Evolutionary conservation across 2,888 invertebrate species (phyloP).

Genomic region (Platycnemis pennipes): DNA sequence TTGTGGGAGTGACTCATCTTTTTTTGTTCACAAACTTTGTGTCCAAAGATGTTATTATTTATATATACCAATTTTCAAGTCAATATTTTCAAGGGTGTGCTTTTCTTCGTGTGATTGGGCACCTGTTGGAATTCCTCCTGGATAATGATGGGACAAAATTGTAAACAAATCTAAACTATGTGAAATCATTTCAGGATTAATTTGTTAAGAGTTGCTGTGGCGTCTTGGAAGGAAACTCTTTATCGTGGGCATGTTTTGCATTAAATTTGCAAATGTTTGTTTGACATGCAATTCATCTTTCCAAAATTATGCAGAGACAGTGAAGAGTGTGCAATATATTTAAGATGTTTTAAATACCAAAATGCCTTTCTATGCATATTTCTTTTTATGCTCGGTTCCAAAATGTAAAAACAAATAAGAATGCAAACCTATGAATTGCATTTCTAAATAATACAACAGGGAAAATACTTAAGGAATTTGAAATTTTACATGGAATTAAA

Average conservation of each 20-base stretch:
- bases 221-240: constrained; percentile 29
- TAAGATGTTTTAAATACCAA: constrained; percentile 67
- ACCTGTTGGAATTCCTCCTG: constrained; percentile 60
- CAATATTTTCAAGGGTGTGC: constrained; percentile 68
- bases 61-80: constrained; percentile 68
- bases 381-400: constrained; percentile 52
- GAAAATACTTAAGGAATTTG: constrained; percentile 52
- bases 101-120: constrained; percentile 53
- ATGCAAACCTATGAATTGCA: constrained; percentile 59
- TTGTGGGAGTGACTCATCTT: constrained; percentile 64
- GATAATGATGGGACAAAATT: constrained; percentile 56
- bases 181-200: constrained; percentile 54
- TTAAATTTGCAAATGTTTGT: constrained; percentile 60
- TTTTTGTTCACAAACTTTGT: constrained; percentile 52
- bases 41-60: constrained; percentile 67
- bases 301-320: constrained; percentile 60
- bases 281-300: constrained; percentile 55
- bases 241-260: constrained; percentile 49
- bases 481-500: constrained; percentile 58
- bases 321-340: constrained; percentile 67
- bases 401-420: constrained; percentile 52
- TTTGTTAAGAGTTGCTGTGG: constrained; percentile 62
- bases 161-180: constrained; percentile 52
- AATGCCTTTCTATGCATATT: constrained; percentile 66
- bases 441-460: constrained; percentile 55